Base-by-base conservation (phyloP, 2,888 invertebrate species). In the Drosophila stalkeri region DNA sequence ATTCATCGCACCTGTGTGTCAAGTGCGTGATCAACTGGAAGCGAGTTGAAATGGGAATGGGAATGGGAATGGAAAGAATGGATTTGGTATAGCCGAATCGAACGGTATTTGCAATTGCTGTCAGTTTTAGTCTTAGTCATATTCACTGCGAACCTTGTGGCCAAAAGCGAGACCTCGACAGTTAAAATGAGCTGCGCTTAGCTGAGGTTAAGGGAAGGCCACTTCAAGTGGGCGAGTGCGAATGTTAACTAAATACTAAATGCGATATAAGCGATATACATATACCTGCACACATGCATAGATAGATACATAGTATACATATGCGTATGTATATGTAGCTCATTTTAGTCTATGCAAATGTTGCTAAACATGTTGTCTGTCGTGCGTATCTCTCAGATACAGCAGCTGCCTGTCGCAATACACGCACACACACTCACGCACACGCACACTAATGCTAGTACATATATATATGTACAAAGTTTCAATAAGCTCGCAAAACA, bases 161-260 rank as follows among this genome's bases (percentile, higher is more conserved):
- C 59, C 59, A 49, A 59, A 55, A 67, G 49, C 43, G 43, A 74
- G 78, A 67, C 78, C 81, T 64, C 78, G 73, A 43, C 37, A 41
- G 61, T 65, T 79, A 44, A 74, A 51, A 8, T 57, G 57, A 78
- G 66, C 72, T 43, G 62, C 57, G 71, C 77, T 56, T 35, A 64
- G 64, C 68, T 81, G 63, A 78, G 82, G 82, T 78, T 78, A 81
- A 73, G 82, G 74, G 79, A 78, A 78, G 78, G 78, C 74, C 80
- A 69, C 31, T 60, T 56, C 64, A 75, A 64, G 80, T 80, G 80
- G 76, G 80, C 79, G 78, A 72, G 49, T 77, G 78, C 73, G 46
- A 72, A 66, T 77, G 66, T 46, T 66, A 64, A 62, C 60, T 52
- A 39, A 44, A 57, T 57, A 62, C 60, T 52, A 39, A 46, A 59